Evolutionary conservation across 1,140 invertebrate genomes (phyloP), one percentile per base, ranked within the genome.

Genomic region (Ephestia elutella): DNA sequence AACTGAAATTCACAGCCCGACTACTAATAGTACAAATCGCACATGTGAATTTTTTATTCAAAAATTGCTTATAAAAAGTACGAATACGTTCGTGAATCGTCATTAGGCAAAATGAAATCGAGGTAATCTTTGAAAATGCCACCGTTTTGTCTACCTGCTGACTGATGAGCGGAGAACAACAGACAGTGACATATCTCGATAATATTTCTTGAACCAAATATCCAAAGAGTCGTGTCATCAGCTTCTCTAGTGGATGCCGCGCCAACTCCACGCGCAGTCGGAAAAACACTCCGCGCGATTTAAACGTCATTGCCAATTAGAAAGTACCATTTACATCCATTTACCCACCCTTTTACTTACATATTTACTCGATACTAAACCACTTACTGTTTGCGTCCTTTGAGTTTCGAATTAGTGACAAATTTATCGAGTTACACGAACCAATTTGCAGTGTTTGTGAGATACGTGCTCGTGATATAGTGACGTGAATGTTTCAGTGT

Each of bases 261-360:
- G 65, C 60, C 68, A 71, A 75, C 66, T 57, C 75, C 71, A 63
- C 75, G 74, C 83, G 83, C 80, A 82, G 80, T 86, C 58, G 57
- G 62, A 62, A 64, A 61, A 59, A 70, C 75, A 72, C 82, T 65
- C 60, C 71, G 73, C 67, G 75, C 72, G 73, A 81, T 82, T 80
- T 78, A 78, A 80, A 80, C 81, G 80, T 80, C 70, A 70, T 79
- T 60, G 65, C 13, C 13, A 44, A 44, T 44, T 44, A 44, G 38
- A 44, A 44, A 44, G 38, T 44, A 15, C 13, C 15, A 44, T 15
- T 44, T 44, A 44, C 2, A 10, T 2, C 5, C 13, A 44, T 44
- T 44, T 44, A 44, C 38, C 10, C 13, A 7, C 2, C 38, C 38
- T 15, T 44, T 44, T 44, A 38, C 5, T 38, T 10, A 38, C 8